These are phyloP conservation scores for Procapra przewalskii DNA, from an alignment of 2,113 vertebrate species.

Conservation along the genomic window DNA sequence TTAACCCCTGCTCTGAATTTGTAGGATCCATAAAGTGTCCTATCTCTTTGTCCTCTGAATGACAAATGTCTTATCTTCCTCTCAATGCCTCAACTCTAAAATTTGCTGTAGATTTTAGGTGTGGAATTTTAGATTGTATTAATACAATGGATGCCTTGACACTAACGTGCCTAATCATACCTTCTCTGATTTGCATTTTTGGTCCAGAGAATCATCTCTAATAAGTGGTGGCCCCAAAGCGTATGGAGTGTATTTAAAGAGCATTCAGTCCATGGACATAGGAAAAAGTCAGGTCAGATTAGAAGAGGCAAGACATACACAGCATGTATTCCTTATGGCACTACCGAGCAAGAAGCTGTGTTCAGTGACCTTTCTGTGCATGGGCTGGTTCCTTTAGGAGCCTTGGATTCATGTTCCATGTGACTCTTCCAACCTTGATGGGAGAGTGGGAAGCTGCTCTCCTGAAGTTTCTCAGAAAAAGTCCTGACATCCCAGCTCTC, in stretches of 20 bases:
- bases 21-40: neutral
- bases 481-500: neutral
- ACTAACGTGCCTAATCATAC: neutral
- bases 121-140: neutral
- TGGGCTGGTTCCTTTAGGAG: neutral
- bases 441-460: no score
- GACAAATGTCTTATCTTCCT: neutral
- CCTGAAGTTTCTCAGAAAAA: neutral
- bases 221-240: neutral
- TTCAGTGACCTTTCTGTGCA: neutral
- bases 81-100: neutral
- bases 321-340: neutral
- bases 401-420: neutral
- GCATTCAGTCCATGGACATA: neutral
- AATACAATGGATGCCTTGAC: neutral
- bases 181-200: neutral
- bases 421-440: neutral
- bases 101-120: neutral
- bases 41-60: neutral
- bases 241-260: neutral
- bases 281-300: neutral
- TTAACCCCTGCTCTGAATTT: neutral
- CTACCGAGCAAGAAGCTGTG: neutral
- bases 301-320: neutral
- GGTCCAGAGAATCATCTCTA: neutral